phyloP scores from a whole-genome alignment of 2,797 vertebrate genomes.

The Anabacerthia variegaticeps region DNA sequence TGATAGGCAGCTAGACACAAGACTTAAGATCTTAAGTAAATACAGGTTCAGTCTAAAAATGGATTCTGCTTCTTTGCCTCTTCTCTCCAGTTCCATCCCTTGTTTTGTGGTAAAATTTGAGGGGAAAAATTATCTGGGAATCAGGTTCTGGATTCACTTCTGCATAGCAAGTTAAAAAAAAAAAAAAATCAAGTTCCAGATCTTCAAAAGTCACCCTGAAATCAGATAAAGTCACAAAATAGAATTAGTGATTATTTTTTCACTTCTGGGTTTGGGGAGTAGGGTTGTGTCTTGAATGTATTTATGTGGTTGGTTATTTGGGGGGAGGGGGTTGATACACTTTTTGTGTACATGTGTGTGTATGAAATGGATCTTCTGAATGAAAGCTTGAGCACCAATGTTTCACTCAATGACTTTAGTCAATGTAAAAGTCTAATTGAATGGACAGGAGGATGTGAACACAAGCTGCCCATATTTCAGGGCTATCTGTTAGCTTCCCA shows the following conservation, averaged over 20 bases:
- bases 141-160: neutral
- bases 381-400: neutral
- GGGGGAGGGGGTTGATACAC: fast-evolving
- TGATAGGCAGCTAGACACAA: neutral
- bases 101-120: neutral
- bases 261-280: fast-evolving
- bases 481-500: neutral
- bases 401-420: neutral
- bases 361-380: neutral
- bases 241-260: neutral
- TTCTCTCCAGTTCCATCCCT: neutral
- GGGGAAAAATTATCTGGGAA: neutral
- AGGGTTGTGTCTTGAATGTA: neutral
- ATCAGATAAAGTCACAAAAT: neutral
- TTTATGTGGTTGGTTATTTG: fast-evolving
- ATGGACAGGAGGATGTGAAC: neutral
- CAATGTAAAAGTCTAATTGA: neutral
- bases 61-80: neutral
- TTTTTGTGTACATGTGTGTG: too few relatives aligned
- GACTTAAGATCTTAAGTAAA: neutral
- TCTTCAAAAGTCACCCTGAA: neutral
- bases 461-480: neutral
- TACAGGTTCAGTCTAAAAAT: neutral
- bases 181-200: neutral
- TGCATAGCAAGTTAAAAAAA: neutral